Base-by-base conservation (phyloP, 2,797 vertebrate species). In the Stomatorhinus walkeri region DNA sequence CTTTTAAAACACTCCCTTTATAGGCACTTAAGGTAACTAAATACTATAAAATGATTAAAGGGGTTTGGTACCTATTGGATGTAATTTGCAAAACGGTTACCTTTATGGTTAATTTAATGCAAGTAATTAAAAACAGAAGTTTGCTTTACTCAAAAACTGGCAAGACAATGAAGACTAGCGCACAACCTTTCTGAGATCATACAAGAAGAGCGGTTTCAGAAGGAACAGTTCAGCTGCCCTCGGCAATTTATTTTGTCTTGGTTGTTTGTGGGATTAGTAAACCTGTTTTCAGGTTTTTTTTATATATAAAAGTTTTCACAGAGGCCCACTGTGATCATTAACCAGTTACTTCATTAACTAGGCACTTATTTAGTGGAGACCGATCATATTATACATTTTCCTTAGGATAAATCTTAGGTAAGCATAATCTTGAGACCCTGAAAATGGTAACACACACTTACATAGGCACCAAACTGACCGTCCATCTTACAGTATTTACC, bases 1-100 rank as follows among this genome's bases (percentile, higher is more conserved):
- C 89, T 81, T 87, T 81, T 56, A 24, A 81, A 83, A 89, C 12
- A 89, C 10, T 76, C 49, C 88, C 89, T 59, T 89, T 36, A 40
- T 59, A 59, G 54, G 54, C 85, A 87, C 85, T 54, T 87, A 61
- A n/a, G 52, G 54, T 87, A 59, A 87, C 54, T 87, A 43, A 56
- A 40, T 32, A 81, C 40, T 81, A 24, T 86, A 86, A 40, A 87
- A 59, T n/a, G 8, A 61, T 56, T 87, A 87, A 61, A 85, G n/a
- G 51, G 19, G 49, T 85, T 85, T 85, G 51, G 14, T 85, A 28
- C 51, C 84, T 19, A 51, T 8, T 24, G 24, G 52, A 28, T 49
- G n/a, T 16, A 28, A 51, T 36, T 85, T 36, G 22, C 22, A 85
- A 54, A 54, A 28, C 5, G 48, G 49, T 85, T 52, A 36, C 4